A percentile compares a stretch with the other conserved stretches of the same genome.
These are phyloP conservation scores for Tanypteryx hageni DNA, from an alignment of 2,888 invertebrate genomes.

Conservation along the genomic window DNA sequence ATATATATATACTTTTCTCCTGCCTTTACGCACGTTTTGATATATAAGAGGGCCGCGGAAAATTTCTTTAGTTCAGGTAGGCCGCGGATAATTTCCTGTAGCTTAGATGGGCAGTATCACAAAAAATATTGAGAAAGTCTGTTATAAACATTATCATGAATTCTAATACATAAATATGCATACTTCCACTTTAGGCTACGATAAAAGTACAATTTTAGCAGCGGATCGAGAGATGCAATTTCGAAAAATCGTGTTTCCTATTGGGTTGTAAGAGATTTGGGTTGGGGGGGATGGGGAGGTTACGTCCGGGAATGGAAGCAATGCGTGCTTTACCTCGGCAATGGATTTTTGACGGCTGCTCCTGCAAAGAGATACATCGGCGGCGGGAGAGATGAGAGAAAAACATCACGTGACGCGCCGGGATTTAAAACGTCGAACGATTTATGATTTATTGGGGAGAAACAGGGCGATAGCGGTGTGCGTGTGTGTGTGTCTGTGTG, in stretches of 20 bases:
- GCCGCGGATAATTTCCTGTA: no score
- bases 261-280: neutral
- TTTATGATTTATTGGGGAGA: constrained; percentile 61
- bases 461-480: constrained; percentile 36
- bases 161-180: no score
- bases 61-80: no score
- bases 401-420: constrained; percentile 44
- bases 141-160: no score
- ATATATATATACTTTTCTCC: no score
- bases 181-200: no score
- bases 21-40: no score
- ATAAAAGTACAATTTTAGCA: no score
- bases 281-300: neutral
- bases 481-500: neutral
- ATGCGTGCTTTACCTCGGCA: neutral
- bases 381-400: constrained; percentile 1
- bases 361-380: neutral
- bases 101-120: no score
- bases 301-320: neutral
- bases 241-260: neutral
- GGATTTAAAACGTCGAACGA: constrained; percentile 62
- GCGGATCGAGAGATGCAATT: no score
- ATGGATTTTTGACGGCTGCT: constrained; percentile 33
- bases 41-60: no score
- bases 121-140: no score